Conservation (phyloP, 2,888 invertebrate genomes). For the Aphodius granarius region DNA sequence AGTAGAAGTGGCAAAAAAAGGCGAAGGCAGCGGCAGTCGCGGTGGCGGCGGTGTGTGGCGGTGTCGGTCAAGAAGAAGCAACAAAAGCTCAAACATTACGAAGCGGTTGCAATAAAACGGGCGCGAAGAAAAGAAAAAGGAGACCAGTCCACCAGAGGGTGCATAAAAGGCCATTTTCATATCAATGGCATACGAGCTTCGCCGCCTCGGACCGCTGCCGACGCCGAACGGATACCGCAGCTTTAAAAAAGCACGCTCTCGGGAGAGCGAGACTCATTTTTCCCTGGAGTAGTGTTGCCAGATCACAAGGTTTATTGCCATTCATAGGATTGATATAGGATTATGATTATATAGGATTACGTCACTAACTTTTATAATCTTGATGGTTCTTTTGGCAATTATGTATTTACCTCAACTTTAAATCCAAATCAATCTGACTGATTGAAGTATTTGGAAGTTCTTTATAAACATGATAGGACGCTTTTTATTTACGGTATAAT, state of each 20-base stretch:
- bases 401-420: too few species aligned
- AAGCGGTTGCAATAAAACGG: conserved; percentile 22
- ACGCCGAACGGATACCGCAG: conserved; percentile 47
- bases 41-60: background rate
- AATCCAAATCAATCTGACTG: too few species aligned
- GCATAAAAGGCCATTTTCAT: conserved; percentile 41
- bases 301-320: too few species aligned
- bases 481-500: too few species aligned
- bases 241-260: conserved; percentile 48
- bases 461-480: too few species aligned
- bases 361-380: too few species aligned
- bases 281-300: too few species aligned
- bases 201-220: conserved; percentile 40
- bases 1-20: background rate
- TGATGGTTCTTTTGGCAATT: too few species aligned
- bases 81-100: background rate
- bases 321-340: too few species aligned
- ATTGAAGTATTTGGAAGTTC: too few species aligned
- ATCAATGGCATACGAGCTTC: conserved; percentile 43
- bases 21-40: background rate
- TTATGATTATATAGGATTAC: too few species aligned
- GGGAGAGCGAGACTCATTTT: too few species aligned
- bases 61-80: background rate
- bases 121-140: conserved; percentile 26
- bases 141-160: conserved; percentile 27